Evolutionary conservation across 2,113 vertebrate genomes (phyloP), one percentile per base, ranked within the genome.

Genomic region (Scolopax mira): DNA sequence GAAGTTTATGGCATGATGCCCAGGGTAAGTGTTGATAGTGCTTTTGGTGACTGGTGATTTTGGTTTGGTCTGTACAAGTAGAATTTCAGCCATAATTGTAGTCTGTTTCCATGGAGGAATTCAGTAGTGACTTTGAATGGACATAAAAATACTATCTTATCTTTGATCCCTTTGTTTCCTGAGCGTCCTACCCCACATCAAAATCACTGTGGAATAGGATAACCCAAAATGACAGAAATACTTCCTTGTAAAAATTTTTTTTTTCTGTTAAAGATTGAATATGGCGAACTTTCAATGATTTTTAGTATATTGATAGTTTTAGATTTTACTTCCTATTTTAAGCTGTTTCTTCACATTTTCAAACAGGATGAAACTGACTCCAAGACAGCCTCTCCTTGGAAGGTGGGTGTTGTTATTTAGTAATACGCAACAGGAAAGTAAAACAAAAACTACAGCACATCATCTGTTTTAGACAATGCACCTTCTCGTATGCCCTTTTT

Each of bases 341-440:
- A 88, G 18, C 23, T 84, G 33, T 92, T 79, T 66, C 30, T 93
- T 96, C 52, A 61, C 79, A 7, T 82, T 96, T 96, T 91, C 65
- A 74, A 95, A 96, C 96, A 99, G 99, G 99, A 99, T 97, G 99
- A 99, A 98, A 73, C 97, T 3, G 99, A 99, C 94, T 98, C 98
- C 7, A 99, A 99, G 96, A 98, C 98, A 21, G 98, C 99, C 3
- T 99, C 99, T 90, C 99, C 99, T 2, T 99, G 99, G 99, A 99
- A 99, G 99, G 99, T 99, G 98, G 91, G 98, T 65, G 46, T 46
- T 30, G 17, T 37, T 60, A 28, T 66, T 37, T 51, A 42, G n/a
- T 58, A 87, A 23, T 37, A 52, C 33, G 44, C 55, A 67, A 12
- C 9, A 52, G 52, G 35, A 88, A 30, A 78, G 52, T n/a, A 52